Evolutionary conservation across 2,113 vertebrate genomes (phyloP).

Genomic region (Mus musculus): DNA sequence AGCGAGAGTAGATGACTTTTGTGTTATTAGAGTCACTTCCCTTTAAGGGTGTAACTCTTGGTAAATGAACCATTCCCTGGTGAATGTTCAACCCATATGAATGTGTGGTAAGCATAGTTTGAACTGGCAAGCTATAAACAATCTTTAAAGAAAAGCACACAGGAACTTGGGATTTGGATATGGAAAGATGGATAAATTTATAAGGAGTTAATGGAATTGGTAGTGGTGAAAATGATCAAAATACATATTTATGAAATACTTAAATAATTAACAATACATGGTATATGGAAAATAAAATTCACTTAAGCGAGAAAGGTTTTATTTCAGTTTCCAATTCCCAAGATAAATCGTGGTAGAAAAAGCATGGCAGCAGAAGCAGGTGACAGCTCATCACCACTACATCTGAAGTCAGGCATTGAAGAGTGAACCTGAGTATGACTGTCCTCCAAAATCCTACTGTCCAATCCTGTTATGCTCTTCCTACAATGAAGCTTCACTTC

Average conservation of each 20-base stretch:
- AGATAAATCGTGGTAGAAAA: neutral
- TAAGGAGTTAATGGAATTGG: neutral
- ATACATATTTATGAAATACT: neutral
- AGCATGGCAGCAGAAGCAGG: neutral
- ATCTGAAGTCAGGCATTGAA: neutral
- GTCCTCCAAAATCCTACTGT: no score
- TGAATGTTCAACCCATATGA: neutral
- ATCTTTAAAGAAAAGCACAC: no score
- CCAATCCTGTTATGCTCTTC: fast-evolving
- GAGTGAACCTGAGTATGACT: no score
- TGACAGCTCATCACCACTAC: neutral
- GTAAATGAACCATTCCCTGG: no score
- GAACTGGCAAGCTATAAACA: neutral
- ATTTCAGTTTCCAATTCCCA: neutral
- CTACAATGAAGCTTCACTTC: neutral
- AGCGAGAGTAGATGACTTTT: no score
- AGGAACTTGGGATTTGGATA: neutral
- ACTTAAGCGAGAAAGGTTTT: neutral
- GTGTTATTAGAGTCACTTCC: neutral
- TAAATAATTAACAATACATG: neutral
- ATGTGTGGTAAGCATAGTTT: neutral
- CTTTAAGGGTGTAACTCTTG: no score
- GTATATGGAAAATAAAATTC: neutral
- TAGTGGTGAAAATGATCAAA: neutral
- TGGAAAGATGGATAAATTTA: neutral